Evolutionary conservation across 2,113 vertebrate genomes (phyloP).

Genomic region (Phyllostomus hastatus): DNA sequence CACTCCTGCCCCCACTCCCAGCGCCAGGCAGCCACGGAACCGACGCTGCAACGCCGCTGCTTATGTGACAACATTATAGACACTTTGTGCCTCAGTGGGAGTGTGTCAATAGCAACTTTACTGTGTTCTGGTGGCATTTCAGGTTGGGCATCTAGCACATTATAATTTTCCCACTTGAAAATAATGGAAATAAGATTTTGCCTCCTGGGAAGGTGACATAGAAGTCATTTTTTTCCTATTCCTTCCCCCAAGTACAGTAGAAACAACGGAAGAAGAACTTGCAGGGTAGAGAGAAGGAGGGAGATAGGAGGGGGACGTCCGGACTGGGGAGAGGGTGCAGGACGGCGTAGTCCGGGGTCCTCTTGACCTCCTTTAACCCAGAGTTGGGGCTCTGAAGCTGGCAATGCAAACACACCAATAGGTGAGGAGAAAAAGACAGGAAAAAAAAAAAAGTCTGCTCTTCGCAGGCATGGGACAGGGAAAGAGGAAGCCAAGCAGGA

Average conservation of each 20-base stretch:
- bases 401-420: neutral
- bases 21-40: neutral
- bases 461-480: neutral
- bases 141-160: neutral
- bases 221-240: neutral
- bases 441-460: neutral
- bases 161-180: neutral
- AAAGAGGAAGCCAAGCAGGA: neutral
- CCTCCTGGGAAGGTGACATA: neutral
- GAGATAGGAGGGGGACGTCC: rapidly evolving
- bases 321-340: no score
- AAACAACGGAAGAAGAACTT: neutral
- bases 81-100: no score
- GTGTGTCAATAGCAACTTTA: neutral
- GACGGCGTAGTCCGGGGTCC: neutral
- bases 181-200: neutral
- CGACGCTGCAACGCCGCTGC: neutral
- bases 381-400: neutral
- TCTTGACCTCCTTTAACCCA: neutral
- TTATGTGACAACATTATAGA: no score
- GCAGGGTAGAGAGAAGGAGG: neutral
- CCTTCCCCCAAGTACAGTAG: neutral
- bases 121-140: neutral
- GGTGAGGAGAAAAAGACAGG: neutral
- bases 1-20: no score